Conservation (phyloP, 2,888 invertebrate genomes). For the Drosophila sordidula region DNA sequence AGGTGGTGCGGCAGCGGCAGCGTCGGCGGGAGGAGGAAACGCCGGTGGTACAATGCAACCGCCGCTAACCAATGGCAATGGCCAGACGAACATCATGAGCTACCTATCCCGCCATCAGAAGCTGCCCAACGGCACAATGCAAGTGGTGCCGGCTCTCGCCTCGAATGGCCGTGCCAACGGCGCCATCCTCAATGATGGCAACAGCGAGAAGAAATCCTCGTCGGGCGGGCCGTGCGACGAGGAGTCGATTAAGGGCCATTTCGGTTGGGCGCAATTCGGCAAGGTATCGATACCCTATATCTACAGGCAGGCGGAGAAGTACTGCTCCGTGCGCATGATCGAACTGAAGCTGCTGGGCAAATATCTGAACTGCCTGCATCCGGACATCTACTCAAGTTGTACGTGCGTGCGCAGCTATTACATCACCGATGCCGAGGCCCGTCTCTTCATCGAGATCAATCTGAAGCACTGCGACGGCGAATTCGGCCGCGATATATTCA, state of each 20-base stretch:
- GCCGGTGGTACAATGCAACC: conserved; percentile 56
- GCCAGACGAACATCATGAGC: conserved; percentile 88
- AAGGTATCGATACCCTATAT: conserved; percentile 95
- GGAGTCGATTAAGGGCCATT: conserved; percentile 92
- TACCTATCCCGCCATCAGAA: conserved; percentile 86
- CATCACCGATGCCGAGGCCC: conserved; percentile 95
- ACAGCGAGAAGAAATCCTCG: conserved; percentile 39
- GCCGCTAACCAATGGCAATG: conserved; percentile 76
- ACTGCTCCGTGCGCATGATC: conserved; percentile 97
- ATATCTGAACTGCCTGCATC: conserved; percentile 94
- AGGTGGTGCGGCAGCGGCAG: background rate
- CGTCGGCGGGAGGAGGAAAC: conserved; percentile 23
- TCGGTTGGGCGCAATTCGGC: conserved; percentile 96
- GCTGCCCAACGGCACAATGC: conserved; percentile 77
- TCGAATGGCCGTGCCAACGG: conserved; percentile 65
- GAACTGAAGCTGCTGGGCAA: conserved; percentile 95
- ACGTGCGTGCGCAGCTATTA: conserved; percentile 97
- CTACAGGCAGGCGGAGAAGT: conserved; percentile 92
- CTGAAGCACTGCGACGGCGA: conserved; percentile 95
- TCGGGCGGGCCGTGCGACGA: conserved; percentile 87
- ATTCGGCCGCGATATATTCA: conserved; percentile 95
- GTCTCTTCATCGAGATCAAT: conserved; percentile 96
- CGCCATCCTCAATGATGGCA: conserved; percentile 78
- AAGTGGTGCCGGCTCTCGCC: conserved; percentile 59
- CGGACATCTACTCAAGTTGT: conserved; percentile 95